These are phyloP conservation scores for Atta colombica DNA, from an alignment of 1,140 invertebrate species.

Conservation along the genomic window DNA sequence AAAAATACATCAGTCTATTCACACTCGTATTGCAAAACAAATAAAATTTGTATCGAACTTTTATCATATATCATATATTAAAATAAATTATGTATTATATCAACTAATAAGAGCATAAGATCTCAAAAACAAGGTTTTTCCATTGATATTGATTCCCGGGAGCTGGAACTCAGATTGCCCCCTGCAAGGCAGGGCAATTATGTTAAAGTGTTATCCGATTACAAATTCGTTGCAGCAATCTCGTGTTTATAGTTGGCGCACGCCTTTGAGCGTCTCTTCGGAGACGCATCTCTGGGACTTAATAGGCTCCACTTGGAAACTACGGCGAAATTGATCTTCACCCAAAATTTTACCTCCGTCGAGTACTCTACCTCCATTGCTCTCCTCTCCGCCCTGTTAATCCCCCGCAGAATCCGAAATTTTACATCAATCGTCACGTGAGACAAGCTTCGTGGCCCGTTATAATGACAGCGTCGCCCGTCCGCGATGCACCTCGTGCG, in stretches of 20 bases:
- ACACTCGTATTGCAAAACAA: too few species aligned
- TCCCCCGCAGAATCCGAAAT: conserved; percentile 24
- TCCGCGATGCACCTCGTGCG: background rate
- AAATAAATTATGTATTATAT: too few species aligned
- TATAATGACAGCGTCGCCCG: background rate
- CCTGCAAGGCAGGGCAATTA: conserved; percentile 65
- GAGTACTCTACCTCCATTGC: background rate
- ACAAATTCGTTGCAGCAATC: conserved; percentile 74
- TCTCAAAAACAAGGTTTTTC: background rate
- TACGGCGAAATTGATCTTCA: conserved; percentile 73
- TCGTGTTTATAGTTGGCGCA: conserved; percentile 70
- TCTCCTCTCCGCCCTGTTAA: conserved; percentile 35
- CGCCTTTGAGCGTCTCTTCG: conserved; percentile 74
- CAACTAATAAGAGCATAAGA: too few species aligned
- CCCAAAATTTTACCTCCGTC: conserved; percentile 45
- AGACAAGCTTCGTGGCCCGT: background rate
- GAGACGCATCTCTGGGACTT: conserved; percentile 77
- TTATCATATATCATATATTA: too few species aligned
- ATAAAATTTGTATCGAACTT: too few species aligned
- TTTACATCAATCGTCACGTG: conserved; percentile 33
- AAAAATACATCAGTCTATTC: too few species aligned
- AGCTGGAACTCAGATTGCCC: background rate
- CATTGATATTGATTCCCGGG: conserved; percentile 8
- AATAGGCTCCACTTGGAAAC: conserved; percentile 80
- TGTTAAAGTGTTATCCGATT: conserved; percentile 74